These are phyloP conservation scores for Liparis tanakae DNA, from an alignment of 2,797 vertebrate genomes.

Conservation along the genomic window DNA sequence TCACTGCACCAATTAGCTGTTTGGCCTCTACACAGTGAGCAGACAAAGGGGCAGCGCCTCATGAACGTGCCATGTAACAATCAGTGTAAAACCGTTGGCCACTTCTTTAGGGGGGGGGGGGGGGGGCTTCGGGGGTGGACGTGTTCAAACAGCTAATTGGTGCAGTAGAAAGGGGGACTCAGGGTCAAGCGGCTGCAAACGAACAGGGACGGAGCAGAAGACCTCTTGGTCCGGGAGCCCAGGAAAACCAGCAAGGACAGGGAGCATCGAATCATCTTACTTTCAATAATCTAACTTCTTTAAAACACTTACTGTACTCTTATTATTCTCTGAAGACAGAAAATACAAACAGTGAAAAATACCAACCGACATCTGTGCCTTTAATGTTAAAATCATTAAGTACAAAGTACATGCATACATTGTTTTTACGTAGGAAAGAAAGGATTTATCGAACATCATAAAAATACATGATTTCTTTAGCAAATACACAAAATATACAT, in stretches of 20 bases:
- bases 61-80: constrained; percentile 28
- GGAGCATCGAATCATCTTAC: not conserved
- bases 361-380: not conserved
- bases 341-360: not conserved
- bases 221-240: not conserved
- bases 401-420: constrained; percentile 25
- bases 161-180: not conserved
- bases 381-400: too few relatives aligned
- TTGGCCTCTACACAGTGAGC: constrained; percentile 22
- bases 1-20: constrained; percentile 43
- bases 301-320: not conserved
- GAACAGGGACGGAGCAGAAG: not conserved
- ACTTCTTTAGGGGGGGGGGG: not conserved
- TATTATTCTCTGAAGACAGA: not conserved
- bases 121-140: not conserved
- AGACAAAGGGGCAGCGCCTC: constrained; percentile 27
- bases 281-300: not conserved
- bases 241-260: too few relatives aligned
- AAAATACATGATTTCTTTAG: constrained; percentile 34
- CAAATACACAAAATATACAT: constrained; percentile 49
- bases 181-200: not conserved
- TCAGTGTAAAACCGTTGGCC: not conserved
- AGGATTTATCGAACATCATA: constrained; percentile 24
- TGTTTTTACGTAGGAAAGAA: constrained; percentile 10
- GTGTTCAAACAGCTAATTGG: constrained; percentile 24